Evolutionary conservation across 2,888 invertebrate genomes (phyloP), one percentile per base, ranked within the genome.

Genomic region (Rhorus exstirpatorius): DNA sequence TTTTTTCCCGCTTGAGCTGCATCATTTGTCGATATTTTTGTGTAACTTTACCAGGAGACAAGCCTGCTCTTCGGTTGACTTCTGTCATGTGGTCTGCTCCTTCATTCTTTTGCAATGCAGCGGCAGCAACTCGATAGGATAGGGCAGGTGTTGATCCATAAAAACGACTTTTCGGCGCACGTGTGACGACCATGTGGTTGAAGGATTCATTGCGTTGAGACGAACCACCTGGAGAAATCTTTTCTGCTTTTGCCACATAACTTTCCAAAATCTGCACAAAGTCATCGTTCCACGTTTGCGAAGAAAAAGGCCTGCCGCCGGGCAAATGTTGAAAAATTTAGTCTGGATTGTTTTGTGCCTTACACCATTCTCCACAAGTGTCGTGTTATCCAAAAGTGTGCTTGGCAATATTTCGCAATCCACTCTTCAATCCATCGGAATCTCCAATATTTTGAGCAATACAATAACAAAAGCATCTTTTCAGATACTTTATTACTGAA

Each of bases 91-190:
- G 41, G 24, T 4, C 6, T 7, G 72, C 49, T 12, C 81, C 81
- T 44, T 78, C 14, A 63, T 83, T 83, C 65, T 81, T 84, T 63
- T 76, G 75, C 24, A 21, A 84, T n/a, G 14, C 19, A 35, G 76
- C 26, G 44, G 67, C 67, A 26, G 58, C 67, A 60, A 51, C 51
- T 31, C 76, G 46, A 60, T 67, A 67, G 24, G 21, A 26, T 8
- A 35, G 21, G 21, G 76, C 21, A 26, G 24, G 17, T 44, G 67
- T 41, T 53, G 65, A 17, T 46, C 46, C 75, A 53, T 76, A 67
- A 49, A 24, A 55, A 7, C 55, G 55, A 55, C 55, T 55, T 55
- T 55, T 55, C 31, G 55, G 31, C 6, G 55, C 55, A 12, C 26
- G 55, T 31, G 31, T 55, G 55, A 55, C 31, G 55, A 21, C 55